These are phyloP conservation scores for Artemia sp. DNA, from an alignment of 2,888 invertebrate genomes.

Conservation along the genomic window DNA sequence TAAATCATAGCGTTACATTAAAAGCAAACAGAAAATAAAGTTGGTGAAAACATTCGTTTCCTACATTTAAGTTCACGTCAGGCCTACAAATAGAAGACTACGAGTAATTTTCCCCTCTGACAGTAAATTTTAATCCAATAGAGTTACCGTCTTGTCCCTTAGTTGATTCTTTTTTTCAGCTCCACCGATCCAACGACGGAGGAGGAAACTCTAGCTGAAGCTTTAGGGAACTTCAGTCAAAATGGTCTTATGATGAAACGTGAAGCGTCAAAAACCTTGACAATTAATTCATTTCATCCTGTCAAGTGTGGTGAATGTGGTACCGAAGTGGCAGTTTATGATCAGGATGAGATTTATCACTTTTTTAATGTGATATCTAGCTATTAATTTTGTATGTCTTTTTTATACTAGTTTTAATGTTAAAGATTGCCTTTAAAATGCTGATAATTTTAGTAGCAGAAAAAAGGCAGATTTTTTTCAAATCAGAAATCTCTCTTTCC, in stretches of 20 bases:
- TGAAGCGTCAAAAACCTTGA: constrained; percentile 14
- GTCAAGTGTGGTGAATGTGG: constrained; percentile 38
- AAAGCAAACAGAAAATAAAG: neutral
- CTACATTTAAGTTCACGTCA: too few species aligned
- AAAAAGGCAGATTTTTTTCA: too few species aligned
- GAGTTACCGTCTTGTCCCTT: too few species aligned
- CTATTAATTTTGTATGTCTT: constrained; percentile 17
- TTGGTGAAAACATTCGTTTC: too few species aligned
- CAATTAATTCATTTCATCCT: constrained; percentile 32
- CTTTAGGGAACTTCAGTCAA: constrained; percentile 6
- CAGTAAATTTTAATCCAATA: neutral
- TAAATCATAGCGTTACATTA: neutral
- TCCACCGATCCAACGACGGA: neutral
- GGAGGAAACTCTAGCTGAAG: neutral
- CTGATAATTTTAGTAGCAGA: too few species aligned
- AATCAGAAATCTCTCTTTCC: too few species aligned
- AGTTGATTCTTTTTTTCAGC: neutral
- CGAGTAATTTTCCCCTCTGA: neutral
- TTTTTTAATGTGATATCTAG: constrained; percentile 40
- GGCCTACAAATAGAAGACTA: neutral
- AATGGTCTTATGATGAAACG: constrained; percentile 14
- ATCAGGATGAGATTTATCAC: constrained; percentile 41
- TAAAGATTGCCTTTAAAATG: neutral
- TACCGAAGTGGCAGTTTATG: constrained; percentile 40
- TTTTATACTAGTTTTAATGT: neutral